phyloP scores from a whole-genome alignment of 2,797 vertebrate genomes.

The Chelmon rostratus region DNA sequence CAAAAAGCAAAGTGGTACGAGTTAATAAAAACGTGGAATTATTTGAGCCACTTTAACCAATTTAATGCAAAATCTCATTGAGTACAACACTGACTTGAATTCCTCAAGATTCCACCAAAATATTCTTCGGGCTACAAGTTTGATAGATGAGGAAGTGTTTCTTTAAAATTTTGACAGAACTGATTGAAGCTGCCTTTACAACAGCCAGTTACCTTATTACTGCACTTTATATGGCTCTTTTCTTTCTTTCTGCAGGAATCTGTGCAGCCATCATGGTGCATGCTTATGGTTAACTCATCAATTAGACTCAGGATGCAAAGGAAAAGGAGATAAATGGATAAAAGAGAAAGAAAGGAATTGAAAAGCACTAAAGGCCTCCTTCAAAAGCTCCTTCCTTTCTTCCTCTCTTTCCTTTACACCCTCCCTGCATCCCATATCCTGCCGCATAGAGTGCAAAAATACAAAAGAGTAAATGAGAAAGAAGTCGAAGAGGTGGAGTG shows the following conservation, averaged over 20 bases:
- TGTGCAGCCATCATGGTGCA: background rate
- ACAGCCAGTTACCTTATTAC: background rate
- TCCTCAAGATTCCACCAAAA: background rate
- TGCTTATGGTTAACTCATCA: background rate
- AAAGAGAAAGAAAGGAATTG: background rate
- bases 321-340: background rate
- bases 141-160: background rate
- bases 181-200: background rate
- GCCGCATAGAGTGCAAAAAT: background rate
- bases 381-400: constrained; percentile 1
- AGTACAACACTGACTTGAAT: background rate
- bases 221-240: background rate
- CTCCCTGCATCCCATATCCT: constrained; percentile 6
- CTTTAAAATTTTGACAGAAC: background rate
- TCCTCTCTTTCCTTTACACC: background rate
- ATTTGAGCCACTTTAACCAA: background rate
- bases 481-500: constrained; percentile 22
- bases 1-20: constrained; percentile 5
- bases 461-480: constrained; percentile 31
- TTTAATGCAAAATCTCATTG: background rate
- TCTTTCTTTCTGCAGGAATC: background rate
- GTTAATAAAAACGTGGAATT: constrained; percentile 41
- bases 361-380: constrained; percentile 18
- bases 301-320: background rate
- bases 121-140: background rate